Base-by-base conservation (phyloP, 1,140 invertebrate genomes). In the Homalodisca vitripennis region DNA sequence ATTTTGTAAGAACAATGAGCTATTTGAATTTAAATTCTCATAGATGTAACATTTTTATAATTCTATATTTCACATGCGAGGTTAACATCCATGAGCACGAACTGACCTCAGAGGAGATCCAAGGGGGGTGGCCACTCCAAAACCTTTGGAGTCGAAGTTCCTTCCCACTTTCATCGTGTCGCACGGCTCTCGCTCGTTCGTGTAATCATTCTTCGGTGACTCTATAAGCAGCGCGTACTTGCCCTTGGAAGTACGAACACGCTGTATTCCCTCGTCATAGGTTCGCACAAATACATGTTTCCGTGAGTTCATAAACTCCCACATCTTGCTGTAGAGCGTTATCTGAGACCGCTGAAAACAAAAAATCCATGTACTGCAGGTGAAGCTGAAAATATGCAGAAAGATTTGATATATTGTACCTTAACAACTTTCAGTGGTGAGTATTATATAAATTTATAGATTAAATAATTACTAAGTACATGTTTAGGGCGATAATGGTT, bases 221-320 rank as follows among this genome's bases (percentile, higher is more conserved):
- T 98, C 96, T 64, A 98, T 88, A 1, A 98, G 82, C 73, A 97
- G 88, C n/a, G 96, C 96, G 80, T 96, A 98, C 80, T 97, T 95
- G 72, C 90, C 90, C 83, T 94, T 94, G 68, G 90, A 93, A 67
- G 84, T 87, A 63, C 93, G 80, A 31, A 96, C 94, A 69, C 90
- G 82, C 68, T 85, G 81, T 70, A 96, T 94, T 6, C 94, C 94
- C 78, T 95, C 92, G 68, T 91, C 90, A 77, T 96, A 94, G 1
- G 87, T 87, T 69, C 84, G 81, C 0, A 94, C 91, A 74, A 95
- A 94, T 29, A 94, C 90, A 75, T 93, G 86, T 73, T 91, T 90
- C 72, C 89, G 82, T 13, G 89, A 86, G 73, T 90, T 91, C 95
- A 98, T 98, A 75, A 93, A 97, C 75, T 95, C 90, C 94, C 94